Percentiles rank a stretch among this genome's conserved stretches.
Conservation (phyloP, 2,888 invertebrate genomes). For the Trimorus sp. region DNA sequence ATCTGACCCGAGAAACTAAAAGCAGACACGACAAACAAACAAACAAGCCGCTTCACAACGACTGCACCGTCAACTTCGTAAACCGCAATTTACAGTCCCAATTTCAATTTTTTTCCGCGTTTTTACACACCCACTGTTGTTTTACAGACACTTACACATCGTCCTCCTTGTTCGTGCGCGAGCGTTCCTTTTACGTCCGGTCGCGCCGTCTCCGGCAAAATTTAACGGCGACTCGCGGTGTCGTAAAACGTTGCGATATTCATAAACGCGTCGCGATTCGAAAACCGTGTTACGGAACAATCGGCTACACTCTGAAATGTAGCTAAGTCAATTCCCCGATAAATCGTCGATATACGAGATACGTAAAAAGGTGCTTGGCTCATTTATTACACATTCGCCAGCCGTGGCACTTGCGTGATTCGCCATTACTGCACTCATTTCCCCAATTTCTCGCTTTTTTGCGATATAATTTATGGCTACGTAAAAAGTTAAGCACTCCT, state of each 20-base stretch:
- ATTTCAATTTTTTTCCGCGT: conserved; percentile 25
- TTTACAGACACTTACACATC: conserved; percentile 29
- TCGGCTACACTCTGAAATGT: conserved; percentile 53
- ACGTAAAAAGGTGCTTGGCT: conserved; percentile 64
- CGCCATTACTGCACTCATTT: conserved; percentile 59
- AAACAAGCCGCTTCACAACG: conserved; percentile 70
- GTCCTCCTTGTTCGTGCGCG: not conserved
- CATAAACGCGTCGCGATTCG: conserved; percentile 59
- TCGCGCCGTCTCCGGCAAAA: conserved; percentile 25
- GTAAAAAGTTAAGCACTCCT: conserved; percentile 62
- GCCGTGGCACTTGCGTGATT: conserved; percentile 54
- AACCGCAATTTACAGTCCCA: conserved; percentile 74
- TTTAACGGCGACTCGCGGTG: conserved; percentile 39
- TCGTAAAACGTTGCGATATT: conserved; percentile 61
- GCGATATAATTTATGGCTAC: conserved; percentile 59
- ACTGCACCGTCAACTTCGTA: conserved; percentile 74
- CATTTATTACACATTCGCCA: conserved; percentile 61
- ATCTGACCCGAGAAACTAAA: conserved; percentile 48
- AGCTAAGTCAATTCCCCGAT: conserved; percentile 62
- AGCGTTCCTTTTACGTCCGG: too few species aligned
- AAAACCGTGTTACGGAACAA: conserved; percentile 59
- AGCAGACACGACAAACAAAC: conserved; percentile 37
- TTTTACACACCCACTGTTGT: conserved; percentile 31
- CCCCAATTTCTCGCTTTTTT: conserved; percentile 59
- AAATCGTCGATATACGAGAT: conserved; percentile 64